Evolutionary conservation across 2,888 invertebrate genomes (phyloP).

Genomic region (Clusia tigrina): DNA sequence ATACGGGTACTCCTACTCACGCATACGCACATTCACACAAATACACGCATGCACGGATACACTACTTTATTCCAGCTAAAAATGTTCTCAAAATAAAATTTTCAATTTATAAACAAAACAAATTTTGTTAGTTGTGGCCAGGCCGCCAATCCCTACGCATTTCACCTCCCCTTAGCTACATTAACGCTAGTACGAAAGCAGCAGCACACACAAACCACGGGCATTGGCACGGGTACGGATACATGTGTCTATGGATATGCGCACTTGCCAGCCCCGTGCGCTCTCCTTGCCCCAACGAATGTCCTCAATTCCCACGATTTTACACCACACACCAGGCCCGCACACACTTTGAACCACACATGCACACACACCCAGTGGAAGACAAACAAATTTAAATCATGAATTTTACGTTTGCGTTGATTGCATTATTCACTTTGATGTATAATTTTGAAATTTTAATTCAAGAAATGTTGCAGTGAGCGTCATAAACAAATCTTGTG

Average conservation of each 20-base stretch:
- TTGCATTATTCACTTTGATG: too few species aligned
- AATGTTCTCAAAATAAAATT: background rate
- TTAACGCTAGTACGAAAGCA: background rate
- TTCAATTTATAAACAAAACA: slow-evolving; percentile 13
- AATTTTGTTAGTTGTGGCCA: background rate
- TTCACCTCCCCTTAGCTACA: background rate
- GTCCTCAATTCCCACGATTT: too few species aligned
- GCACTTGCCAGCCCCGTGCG: background rate
- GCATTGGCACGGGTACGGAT: too few species aligned
- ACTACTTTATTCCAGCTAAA: background rate
- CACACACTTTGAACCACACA: background rate
- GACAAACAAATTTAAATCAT: background rate
- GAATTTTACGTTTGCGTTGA: background rate
- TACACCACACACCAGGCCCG: too few species aligned
- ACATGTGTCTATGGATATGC: background rate
- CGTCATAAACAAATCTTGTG: too few species aligned
- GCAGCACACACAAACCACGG: too few species aligned
- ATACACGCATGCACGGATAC: background rate
- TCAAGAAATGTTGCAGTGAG: too few species aligned
- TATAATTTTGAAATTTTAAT: too few species aligned
- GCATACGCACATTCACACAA: background rate
- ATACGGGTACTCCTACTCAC: background rate
- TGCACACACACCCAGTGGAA: background rate
- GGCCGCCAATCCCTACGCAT: background rate
- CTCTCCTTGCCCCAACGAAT: background rate